These are phyloP conservation scores for Trypoxylon attenuatum DNA, from an alignment of 2,888 invertebrate species.

Conservation along the genomic window DNA sequence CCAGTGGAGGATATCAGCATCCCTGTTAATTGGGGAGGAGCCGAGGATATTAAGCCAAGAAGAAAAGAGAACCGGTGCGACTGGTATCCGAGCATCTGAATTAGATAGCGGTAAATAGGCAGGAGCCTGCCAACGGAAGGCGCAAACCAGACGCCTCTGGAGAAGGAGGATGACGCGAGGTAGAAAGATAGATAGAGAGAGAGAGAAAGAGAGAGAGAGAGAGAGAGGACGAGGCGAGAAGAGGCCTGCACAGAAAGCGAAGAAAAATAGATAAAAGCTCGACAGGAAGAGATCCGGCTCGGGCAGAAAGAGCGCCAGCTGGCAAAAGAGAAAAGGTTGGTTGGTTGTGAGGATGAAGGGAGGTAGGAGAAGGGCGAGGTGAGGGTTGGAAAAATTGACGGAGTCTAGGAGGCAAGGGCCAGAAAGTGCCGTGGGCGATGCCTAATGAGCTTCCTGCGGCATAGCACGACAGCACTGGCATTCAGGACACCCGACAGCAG, in stretches of 20 bases:
- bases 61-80: neutral
- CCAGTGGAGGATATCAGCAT: too few relatives aligned
- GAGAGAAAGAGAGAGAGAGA: neutral
- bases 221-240: neutral
- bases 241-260: too few relatives aligned
- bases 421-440: conserved; percentile 68
- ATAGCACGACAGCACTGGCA: conserved; percentile 44
- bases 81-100: conserved; percentile 25
- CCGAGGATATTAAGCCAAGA: neutral
- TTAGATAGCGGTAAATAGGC: neutral
- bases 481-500: conserved; percentile 43
- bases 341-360: neutral
- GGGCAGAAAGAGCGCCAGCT: neutral
- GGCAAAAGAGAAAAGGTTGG: neutral
- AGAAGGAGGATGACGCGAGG: neutral
- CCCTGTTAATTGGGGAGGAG: conserved; percentile 4
- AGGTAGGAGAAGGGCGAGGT: neutral
- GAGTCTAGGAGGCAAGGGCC: conserved; percentile 53
- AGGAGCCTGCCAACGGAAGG: neutral
- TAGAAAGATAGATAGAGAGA: neutral
- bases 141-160: neutral
- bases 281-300: neutral
- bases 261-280: conserved; percentile 10
- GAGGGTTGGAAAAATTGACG: conserved; percentile 34
- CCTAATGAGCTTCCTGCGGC: conserved; percentile 74